Evolutionary conservation across 1,140 invertebrate species (phyloP).

Genomic region (Caenorhabditis brenneri): DNA sequence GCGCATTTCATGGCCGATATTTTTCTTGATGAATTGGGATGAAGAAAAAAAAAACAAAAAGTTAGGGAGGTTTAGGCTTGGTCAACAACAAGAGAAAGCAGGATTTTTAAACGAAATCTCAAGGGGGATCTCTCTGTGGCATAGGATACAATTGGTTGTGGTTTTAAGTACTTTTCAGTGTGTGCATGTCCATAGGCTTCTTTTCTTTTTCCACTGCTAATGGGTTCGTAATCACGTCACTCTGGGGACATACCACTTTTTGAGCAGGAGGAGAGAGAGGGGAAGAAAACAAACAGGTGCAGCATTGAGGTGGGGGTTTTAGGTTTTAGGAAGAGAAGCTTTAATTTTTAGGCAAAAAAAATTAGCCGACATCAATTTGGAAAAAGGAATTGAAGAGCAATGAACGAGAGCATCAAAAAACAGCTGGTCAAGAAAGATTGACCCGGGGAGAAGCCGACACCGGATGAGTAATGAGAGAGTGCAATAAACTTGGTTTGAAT

Average conservation of each 20-base stretch:
- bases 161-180: slow-evolving; percentile 2
- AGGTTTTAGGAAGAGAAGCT: too few relatives aligned
- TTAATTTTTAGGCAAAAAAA: too few relatives aligned
- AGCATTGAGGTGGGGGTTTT: too few relatives aligned
- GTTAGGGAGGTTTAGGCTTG: not conserved
- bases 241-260: not conserved
- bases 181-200: not conserved
- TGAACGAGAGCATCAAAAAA: too few relatives aligned
- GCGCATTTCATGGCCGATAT: too few relatives aligned
- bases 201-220: not conserved
- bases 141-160: not conserved
- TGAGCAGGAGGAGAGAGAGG: not conserved
- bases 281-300: not conserved
- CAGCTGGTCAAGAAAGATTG: too few relatives aligned
- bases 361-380: too few relatives aligned
- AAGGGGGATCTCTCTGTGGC: not conserved
- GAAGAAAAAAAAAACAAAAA: too few relatives aligned
- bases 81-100: not conserved
- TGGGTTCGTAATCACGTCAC: slow-evolving; percentile 31
- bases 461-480: too few relatives aligned
- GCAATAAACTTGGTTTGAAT: too few relatives aligned
- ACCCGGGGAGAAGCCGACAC: too few relatives aligned
- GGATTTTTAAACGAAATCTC: slow-evolving; percentile 12
- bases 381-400: too few relatives aligned
- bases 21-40: not conserved